Evolutionary conservation across 2,113 vertebrate genomes (phyloP), one percentile per base, ranked within the genome.

Genomic region (Ramphastos sulfuratus): DNA sequence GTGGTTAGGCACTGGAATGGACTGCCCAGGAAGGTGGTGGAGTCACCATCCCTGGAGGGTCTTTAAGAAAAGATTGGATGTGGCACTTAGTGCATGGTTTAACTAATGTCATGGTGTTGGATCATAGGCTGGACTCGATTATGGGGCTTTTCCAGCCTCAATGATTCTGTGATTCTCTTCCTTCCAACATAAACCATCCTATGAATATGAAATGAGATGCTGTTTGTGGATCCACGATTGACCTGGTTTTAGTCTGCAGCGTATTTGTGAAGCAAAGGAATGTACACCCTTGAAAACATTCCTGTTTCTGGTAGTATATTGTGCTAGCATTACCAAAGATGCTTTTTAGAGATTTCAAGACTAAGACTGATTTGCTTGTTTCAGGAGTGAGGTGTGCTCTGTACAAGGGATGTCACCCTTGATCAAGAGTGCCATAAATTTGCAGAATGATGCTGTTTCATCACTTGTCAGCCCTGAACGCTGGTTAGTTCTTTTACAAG

Each of bases 391-490:
- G 71, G 37, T 89, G 12, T 79, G 59, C 60, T 76, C 31, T 82
- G 11, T 52, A 18, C 73, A 74, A 81, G 74, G 83, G 61, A 3
- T 81, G 85, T 93, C 92, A 72, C 56, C 90, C 73, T 85, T 44
- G 46, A 87, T 94, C 78, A 89, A 72, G 50, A 87, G 60, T 78
- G 65, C 71, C 37, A 72, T 92, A 52, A 23, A 5, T 93, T 92
- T 85, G 65, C 90, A 69, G 85, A 75, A 31, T 87, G 92, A 52
- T 39, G 75, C 28, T 71, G 83, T 89, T 89, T 90, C 82, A 70
- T 85, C 82, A 71, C 90, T 82, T 90, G 52, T 93, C 84, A 95
- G 59, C 63, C 35, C 60, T 79, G 70, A 84, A 60, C 55, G 71
- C 60, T 73, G 37, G 50, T 70, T 63, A 63, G 77, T 87, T 94